A percentile compares a stretch with the other conserved stretches of the same genome.
phyloP scores from a whole-genome alignment of 2,113 vertebrate species.

The Accipiter cooperii region DNA sequence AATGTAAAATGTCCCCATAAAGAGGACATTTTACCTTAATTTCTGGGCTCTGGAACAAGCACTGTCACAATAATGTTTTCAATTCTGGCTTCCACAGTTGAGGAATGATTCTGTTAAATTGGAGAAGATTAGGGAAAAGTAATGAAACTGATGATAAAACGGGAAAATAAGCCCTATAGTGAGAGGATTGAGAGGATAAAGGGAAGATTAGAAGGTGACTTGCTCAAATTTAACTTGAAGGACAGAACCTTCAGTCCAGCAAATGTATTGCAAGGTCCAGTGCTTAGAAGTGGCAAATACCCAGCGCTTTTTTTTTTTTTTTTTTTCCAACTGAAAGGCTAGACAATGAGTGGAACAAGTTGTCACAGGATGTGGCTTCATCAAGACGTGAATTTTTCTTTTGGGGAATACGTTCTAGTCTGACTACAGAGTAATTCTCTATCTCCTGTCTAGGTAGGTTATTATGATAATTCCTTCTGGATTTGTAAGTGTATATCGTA shows the following conservation, averaged over 20 bases:
- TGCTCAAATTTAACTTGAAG: slow-evolving; percentile 4
- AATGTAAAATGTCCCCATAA: not conserved
- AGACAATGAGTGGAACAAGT: not conserved
- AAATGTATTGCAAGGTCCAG: not conserved
- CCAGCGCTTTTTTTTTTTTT: not conserved
- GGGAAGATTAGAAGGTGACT: not conserved
- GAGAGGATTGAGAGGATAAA: not conserved
- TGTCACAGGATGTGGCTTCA: not conserved
- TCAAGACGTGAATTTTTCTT: not conserved
- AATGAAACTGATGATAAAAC: not conserved
- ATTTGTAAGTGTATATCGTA: not conserved
- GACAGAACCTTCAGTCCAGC: not conserved
- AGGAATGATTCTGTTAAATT: not conserved
- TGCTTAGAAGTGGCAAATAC: not conserved
- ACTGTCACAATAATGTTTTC: not conserved
- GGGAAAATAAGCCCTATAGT: not conserved
- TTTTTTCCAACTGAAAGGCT: not conserved
- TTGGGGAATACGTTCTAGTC: not conserved
- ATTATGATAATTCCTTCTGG: not conserved
- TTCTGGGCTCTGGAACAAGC: not conserved
- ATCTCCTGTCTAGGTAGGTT: not conserved
- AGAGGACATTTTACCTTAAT: not conserved
- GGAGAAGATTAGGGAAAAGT: not conserved
- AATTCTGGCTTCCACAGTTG: not conserved
- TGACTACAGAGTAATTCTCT: not conserved